Evolutionary conservation across 1,140 invertebrate species (phyloP).

Genomic region (Heterodera schachtii): DNA sequence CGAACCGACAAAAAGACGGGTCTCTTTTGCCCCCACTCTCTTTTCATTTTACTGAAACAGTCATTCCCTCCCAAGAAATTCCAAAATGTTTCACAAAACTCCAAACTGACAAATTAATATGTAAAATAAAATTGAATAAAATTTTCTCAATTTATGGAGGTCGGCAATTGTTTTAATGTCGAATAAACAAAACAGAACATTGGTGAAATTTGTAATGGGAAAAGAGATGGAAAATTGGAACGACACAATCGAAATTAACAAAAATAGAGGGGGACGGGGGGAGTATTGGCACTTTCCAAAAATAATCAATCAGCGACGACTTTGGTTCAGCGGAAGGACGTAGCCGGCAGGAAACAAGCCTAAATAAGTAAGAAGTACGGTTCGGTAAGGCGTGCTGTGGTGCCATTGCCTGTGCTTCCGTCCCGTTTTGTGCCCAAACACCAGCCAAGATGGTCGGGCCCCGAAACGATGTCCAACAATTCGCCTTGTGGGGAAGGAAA

Average conservation of each 20-base stretch:
- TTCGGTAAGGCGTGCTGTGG: too few species aligned
- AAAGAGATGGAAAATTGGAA: background rate
- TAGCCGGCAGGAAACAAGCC: constrained; percentile 59
- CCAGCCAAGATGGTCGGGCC: constrained; percentile 61
- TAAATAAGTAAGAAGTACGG: background rate
- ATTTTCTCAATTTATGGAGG: background rate
- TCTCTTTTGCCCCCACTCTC: background rate
- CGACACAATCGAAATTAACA: background rate
- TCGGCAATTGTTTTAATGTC: background rate
- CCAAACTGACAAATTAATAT: background rate
- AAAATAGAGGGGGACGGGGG: background rate
- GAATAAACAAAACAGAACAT: background rate
- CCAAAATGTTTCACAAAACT: background rate
- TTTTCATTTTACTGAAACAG: background rate
- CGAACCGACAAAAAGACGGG: background rate
- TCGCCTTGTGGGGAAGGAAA: constrained; percentile 50
- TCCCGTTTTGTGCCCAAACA: constrained; percentile 54
- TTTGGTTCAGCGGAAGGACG: constrained; percentile 31
- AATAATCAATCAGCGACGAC: background rate
- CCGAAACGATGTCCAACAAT: constrained; percentile 57
- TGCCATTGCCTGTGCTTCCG: background rate
- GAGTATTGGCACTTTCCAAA: background rate
- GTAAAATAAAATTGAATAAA: background rate
- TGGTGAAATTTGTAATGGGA: background rate
- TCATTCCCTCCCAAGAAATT: background rate